Evolutionary conservation across 2,888 invertebrate species (phyloP).

Genomic region (Petrophora chlorosata): DNA sequence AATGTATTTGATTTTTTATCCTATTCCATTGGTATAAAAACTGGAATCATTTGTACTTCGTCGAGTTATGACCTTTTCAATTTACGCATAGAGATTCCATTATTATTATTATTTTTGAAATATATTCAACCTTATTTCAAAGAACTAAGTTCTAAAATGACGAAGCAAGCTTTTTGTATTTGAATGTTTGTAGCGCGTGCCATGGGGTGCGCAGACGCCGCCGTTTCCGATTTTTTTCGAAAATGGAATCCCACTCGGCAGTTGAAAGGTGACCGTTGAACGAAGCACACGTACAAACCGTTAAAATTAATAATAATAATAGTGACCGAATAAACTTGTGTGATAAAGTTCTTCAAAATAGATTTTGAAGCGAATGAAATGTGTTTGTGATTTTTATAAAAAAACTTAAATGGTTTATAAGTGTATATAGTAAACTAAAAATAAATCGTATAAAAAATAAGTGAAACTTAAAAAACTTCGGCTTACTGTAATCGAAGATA

Average conservation of each 20-base stretch:
- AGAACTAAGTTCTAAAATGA: background rate
- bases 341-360: background rate
- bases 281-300: constrained; percentile 42
- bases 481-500: too few species aligned
- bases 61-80: constrained; percentile 9
- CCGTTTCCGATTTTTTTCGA: constrained; percentile 69
- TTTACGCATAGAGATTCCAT: constrained; percentile 1
- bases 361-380: too few species aligned
- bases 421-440: background rate
- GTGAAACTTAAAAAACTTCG: background rate
- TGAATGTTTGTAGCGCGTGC: constrained; percentile 65
- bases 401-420: background rate
- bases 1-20: constrained; percentile 26
- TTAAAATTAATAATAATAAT: constrained; percentile 18
- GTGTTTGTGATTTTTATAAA: too few species aligned
- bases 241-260: constrained; percentile 57
- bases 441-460: too few species aligned
- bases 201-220: constrained; percentile 78
- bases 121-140: constrained; percentile 7
- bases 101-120: background rate
- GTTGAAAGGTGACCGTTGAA: constrained; percentile 69
- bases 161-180: constrained; percentile 7
- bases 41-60: constrained; percentile 12
- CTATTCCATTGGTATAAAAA: fast-evolving
- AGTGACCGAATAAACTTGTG: background rate